Evolutionary conservation across 2,888 invertebrate species (phyloP), one percentile per base, ranked within the genome.

Genomic region (Tyria jacobaeae): DNA sequence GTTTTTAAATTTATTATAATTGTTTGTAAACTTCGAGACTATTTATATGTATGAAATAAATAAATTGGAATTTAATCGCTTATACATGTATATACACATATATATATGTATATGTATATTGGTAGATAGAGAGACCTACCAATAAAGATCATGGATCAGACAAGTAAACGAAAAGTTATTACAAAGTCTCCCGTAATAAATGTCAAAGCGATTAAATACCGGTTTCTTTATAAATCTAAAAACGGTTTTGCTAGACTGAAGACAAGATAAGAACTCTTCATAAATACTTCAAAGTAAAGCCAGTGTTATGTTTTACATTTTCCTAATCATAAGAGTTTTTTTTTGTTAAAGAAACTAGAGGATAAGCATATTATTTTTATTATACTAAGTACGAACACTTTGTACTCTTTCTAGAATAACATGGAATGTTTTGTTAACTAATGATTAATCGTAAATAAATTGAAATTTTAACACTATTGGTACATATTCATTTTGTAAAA

Each of bases 391-490:
- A 62, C 57, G 3, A 52, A n/a, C 31, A 34, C 39, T 55, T 62
- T 24, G 47, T 62, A 57, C 31, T 51, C 3, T 48, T 12, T 76
- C n/a, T 78, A 71, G 63, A 64, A 35, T 76, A 71, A 76, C 71
- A 68, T 78, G 41, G 62, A 63, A 73, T 64, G 61, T 76, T 73
- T 73, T 71, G 66, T 76, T 78, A 75, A 66, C 54, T 39, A n/a
- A n/a, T n/a, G n/a, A 57, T 68, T 73, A 70, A 67, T 70, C 62
- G 69, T 57, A 53, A 78, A 73, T 78, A 71, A 76, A 56, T 62
- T 0, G 27, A 55, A 67, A 17, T 25, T 35, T 57, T 15, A 12
- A 41, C 9, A 50, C 4, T 44, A 21, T 51, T 35, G 21, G 21
- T 7, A 21, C 9, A 21, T 24, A 51, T 51, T 35, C 1, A 51